Conservation (phyloP, 2,113 vertebrate genomes). For the Stigmatopora nigra region DNA sequence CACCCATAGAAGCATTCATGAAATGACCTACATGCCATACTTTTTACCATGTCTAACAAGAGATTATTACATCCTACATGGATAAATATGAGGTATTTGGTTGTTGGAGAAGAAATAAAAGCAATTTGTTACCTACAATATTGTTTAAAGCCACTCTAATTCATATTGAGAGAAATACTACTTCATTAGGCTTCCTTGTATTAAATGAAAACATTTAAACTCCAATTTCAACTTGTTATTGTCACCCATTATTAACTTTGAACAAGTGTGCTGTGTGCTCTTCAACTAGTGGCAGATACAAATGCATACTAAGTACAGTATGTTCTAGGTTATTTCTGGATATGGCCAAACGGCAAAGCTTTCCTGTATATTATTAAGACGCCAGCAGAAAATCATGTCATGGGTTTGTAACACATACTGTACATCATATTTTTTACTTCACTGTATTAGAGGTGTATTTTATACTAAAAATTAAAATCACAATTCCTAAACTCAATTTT, state of each 20-base stretch:
- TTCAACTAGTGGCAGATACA: background rate
- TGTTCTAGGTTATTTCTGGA: constrained; percentile 34
- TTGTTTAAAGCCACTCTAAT: background rate
- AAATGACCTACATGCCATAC: constrained; percentile 20
- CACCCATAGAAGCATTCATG: background rate
- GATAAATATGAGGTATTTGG: constrained; percentile 17
- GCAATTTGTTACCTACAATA: background rate
- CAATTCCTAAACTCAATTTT: background rate
- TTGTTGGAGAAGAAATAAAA: background rate
- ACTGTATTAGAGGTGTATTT: background rate
- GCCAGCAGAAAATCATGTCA: background rate
- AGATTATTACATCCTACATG: background rate
- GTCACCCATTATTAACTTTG: background rate
- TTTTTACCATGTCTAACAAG: background rate
- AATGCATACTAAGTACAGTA: constrained; percentile 9
- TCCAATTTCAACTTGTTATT: background rate
- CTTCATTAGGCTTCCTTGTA: background rate
- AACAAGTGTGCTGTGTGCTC: background rate
- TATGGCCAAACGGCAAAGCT: background rate
- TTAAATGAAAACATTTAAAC: background rate
- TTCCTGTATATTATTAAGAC: background rate
- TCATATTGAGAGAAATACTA: background rate
- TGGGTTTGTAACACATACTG: too few species aligned
- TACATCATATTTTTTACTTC: background rate
- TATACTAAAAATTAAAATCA: background rate